Percentiles rank a stretch among this genome's conserved stretches.
phyloP scores from a whole-genome alignment of 2,113 vertebrate species.

The Canis aureus region DNA sequence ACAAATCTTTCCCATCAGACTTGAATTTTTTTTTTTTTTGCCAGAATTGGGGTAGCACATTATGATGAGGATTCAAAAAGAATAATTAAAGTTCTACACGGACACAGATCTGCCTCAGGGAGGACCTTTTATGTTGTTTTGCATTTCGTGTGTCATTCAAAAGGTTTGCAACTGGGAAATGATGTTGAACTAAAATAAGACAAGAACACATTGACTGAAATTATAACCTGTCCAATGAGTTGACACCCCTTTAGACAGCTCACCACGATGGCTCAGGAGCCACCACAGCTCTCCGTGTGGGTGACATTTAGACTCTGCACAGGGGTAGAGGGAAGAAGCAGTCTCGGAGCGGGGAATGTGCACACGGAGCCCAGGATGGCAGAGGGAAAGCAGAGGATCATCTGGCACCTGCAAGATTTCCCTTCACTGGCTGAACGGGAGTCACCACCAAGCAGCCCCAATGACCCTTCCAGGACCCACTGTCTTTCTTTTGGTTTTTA shows the following conservation, averaged over 20 bases:
- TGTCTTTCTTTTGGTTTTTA: background rate
- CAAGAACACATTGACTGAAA: slow-evolving; percentile 87
- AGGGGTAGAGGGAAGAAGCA: background rate
- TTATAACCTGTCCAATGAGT: slow-evolving; percentile 88
- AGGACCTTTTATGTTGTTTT: slow-evolving; percentile 89
- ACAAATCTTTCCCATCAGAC: slow-evolving; percentile 76
- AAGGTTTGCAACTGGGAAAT: slow-evolving; percentile 88
- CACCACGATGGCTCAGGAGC: slow-evolving; percentile 74
- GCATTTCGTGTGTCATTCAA: slow-evolving; percentile 87
- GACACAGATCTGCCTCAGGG: slow-evolving; percentile 87
- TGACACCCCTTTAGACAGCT: slow-evolving; percentile 88
- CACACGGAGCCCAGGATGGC: background rate
- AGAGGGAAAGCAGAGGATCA: background rate
- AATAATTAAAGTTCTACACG: slow-evolving; percentile 89
- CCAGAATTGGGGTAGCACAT: slow-evolving; percentile 82
- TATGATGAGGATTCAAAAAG: slow-evolving; percentile 88
- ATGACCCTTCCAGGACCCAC: no score
- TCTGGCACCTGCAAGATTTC: background rate
- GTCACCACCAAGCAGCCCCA: fast-evolving
- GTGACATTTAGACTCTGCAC: slow-evolving; percentile 82
- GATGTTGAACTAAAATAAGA: slow-evolving; percentile 90
- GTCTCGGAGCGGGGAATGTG: fast-evolving
- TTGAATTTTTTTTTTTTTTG: slow-evolving; percentile 49
- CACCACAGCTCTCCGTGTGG: slow-evolving; percentile 70
- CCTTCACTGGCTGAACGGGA: fast-evolving